Percentiles rank a stretch among this genome's conserved stretches.
These are phyloP conservation scores for Aricia artaxerxes DNA, from an alignment of 2,888 invertebrate genomes.

Conservation along the genomic window DNA sequence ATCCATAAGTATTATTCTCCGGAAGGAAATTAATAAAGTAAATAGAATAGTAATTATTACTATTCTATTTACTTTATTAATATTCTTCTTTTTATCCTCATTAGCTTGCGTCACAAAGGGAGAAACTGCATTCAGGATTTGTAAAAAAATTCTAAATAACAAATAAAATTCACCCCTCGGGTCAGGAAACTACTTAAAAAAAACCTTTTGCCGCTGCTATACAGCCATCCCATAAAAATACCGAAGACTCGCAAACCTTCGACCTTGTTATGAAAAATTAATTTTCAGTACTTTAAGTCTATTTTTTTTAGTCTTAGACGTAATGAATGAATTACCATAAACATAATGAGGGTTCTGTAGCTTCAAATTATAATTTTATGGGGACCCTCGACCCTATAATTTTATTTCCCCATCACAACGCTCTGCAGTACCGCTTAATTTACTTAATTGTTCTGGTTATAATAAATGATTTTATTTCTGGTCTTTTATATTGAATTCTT, in stretches of 20 bases:
- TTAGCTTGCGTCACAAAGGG: no score
- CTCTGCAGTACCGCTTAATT: background rate
- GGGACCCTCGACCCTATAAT: background rate
- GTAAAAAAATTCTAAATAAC: no score
- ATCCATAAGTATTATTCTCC: no score
- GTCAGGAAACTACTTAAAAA: no score
- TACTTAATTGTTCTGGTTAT: background rate
- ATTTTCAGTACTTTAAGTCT: background rate
- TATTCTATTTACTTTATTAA: no score
- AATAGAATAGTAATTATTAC: no score
- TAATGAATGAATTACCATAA: slow-evolving; percentile 18
- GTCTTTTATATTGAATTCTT: background rate
- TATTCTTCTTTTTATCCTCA: no score
- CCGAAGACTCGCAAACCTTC: background rate
- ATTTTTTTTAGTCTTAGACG: background rate
- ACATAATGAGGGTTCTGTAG: background rate
- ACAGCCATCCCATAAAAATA: no score
- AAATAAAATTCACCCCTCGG: no score
- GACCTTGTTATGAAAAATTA: background rate
- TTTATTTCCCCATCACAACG: slow-evolving; percentile 3
- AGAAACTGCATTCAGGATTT: no score
- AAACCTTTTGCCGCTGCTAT: no score
- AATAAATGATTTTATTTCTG: background rate
- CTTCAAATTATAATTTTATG: slow-evolving; percentile 7
- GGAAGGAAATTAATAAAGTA: no score